Conservation (phyloP, 2,888 invertebrate species). For the Myathropa florea region DNA sequence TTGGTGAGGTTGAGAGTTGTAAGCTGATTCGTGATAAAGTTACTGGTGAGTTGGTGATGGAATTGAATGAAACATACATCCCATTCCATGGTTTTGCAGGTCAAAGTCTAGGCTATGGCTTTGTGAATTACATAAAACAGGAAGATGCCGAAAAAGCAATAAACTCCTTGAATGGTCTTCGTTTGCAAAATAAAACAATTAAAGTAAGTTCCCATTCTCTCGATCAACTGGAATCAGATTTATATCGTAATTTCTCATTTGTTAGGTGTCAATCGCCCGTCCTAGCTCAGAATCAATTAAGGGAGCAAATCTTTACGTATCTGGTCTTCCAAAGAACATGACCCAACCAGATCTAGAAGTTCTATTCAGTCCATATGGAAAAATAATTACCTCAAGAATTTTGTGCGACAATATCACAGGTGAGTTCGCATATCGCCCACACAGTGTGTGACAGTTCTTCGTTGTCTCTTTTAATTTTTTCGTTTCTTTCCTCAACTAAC, state of each 20-base stretch:
- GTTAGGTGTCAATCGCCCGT: constrained; percentile 89
- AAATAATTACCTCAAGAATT: constrained; percentile 92
- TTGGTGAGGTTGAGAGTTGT: constrained; percentile 98
- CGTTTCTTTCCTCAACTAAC: constrained; percentile 69
- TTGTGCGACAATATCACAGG: constrained; percentile 93
- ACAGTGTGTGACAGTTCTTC: not conserved
- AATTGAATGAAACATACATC: too few relatives aligned
- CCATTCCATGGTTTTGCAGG: too few relatives aligned
- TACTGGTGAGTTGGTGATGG: constrained; percentile 84
- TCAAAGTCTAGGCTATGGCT: constrained; percentile 99
- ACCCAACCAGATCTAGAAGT: constrained; percentile 92
- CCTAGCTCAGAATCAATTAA: constrained; percentile 97
- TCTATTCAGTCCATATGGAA: constrained; percentile 90
- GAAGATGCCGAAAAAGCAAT: constrained; percentile 99
- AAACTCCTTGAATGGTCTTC: constrained; percentile 97
- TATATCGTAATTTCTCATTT: constrained; percentile 3
- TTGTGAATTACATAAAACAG: constrained; percentile 98
- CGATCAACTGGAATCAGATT: not conserved
- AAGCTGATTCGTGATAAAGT: constrained; percentile 98
- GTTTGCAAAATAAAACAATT: constrained; percentile 99
- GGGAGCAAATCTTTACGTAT: constrained; percentile 96
- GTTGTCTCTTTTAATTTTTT: constrained; percentile 59
- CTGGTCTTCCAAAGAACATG: constrained; percentile 94
- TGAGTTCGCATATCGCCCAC: constrained; percentile 78
- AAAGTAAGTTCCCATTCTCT: constrained; percentile 85